These are phyloP conservation scores for Heterotilapia buettikoferi DNA, from an alignment of 2,113 vertebrate genomes.

Conservation along the genomic window DNA sequence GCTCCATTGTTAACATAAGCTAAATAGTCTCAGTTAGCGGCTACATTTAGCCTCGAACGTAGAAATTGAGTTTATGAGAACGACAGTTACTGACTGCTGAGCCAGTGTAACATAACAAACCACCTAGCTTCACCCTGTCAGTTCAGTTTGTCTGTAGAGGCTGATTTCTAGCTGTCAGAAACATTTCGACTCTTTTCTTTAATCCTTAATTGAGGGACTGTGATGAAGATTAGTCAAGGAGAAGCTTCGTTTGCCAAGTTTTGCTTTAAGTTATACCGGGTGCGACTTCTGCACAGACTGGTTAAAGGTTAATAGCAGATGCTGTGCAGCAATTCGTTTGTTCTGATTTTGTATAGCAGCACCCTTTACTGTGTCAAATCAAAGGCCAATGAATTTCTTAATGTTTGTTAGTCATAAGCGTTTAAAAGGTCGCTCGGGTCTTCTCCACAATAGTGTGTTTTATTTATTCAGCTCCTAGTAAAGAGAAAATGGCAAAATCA, in stretches of 20 bases:
- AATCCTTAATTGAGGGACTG: background rate
- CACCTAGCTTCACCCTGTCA: background rate
- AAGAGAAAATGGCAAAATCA: background rate
- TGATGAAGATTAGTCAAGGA: background rate
- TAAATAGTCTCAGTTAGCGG: background rate
- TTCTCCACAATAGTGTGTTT: background rate
- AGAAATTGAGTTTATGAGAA: background rate
- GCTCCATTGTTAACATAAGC: background rate
- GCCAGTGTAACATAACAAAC: background rate
- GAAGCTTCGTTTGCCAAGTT: background rate
- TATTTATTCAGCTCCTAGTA: background rate
- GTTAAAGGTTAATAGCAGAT: background rate
- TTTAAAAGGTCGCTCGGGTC: background rate
- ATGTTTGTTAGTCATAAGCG: background rate
- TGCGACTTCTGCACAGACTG: background rate
- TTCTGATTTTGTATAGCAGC: background rate
- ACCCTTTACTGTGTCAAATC: background rate
- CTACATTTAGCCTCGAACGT: background rate
- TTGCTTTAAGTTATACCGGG: background rate
- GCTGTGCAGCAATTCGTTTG: background rate
- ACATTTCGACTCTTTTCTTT: background rate
- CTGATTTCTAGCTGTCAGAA: background rate
- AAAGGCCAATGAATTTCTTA: background rate
- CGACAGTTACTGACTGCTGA: background rate
- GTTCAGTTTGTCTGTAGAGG: background rate